Conservation (phyloP, 2,797 vertebrate genomes). For the Euphonia xanthogaster region DNA sequence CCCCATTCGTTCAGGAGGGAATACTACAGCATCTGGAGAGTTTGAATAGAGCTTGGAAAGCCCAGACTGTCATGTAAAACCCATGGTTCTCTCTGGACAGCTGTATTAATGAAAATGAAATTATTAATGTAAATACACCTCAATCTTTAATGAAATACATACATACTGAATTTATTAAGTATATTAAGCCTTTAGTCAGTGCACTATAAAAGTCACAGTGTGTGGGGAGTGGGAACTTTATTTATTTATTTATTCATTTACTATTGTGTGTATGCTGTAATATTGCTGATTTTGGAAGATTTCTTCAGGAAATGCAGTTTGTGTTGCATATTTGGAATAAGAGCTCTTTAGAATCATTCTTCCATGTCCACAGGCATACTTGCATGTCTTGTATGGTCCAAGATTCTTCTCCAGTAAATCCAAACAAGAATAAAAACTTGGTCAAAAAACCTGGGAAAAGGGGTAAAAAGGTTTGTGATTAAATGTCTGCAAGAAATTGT, state of each 20-base stretch:
- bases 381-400: conserved; percentile 79
- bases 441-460: background rate
- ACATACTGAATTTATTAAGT: background rate
- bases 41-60: background rate
- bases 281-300: conserved; percentile 69
- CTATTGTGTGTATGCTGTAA: background rate
- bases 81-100: background rate
- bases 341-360: conserved; percentile 75
- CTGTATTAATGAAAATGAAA: background rate
- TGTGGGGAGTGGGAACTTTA: background rate
- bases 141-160: background rate
- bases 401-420: conserved; percentile 81
- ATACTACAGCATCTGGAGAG: background rate
- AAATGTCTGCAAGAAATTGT: background rate
- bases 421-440: background rate
- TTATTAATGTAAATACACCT: background rate
- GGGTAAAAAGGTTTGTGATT: background rate
- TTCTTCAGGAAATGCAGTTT: conserved; percentile 83
- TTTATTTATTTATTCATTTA: background rate
- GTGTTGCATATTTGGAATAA: conserved; percentile 58
- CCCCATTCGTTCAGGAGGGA: background rate
- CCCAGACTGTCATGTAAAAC: background rate
- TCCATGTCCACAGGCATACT: conserved; percentile 77
- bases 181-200: background rate
- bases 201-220: background rate